A percentile compares a stretch with the other conserved stretches of the same genome.
Conservation (phyloP, 2,797 vertebrate species). For the Dermochelys coriacea region DNA sequence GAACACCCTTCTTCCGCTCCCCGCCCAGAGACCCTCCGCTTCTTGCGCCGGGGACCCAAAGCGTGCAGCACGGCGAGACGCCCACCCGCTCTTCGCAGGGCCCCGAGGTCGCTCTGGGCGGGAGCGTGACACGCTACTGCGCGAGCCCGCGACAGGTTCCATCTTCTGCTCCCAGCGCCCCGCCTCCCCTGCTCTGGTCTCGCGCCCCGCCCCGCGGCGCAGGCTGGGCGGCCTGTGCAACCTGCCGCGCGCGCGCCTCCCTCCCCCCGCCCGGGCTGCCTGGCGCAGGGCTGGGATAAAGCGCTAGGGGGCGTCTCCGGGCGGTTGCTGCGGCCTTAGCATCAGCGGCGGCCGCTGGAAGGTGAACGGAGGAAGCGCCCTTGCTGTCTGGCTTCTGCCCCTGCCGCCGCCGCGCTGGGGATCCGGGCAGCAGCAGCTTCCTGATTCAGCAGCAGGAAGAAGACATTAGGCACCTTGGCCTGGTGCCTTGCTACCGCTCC, state of each 20-base stretch:
- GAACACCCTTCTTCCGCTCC: neutral
- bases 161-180: fast-evolving
- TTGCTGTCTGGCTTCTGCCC: neutral
- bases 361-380: neutral
- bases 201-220: too few relatives aligned
- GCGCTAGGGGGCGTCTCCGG: neutral
- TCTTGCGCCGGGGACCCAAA: too few relatives aligned
- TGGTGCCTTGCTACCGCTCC: neutral
- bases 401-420: neutral
- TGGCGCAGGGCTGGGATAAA: neutral
- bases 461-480: neutral
- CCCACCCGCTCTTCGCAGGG: neutral
- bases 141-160: neutral
- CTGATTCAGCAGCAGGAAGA: neutral
- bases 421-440: neutral
- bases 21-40: neutral
- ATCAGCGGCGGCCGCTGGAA: neutral
- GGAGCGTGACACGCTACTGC: too few relatives aligned
- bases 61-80: too few relatives aligned
- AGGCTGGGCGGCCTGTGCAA: neutral
- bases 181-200: fast-evolving
- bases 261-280: neutral
- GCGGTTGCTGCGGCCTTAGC: neutral
- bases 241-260: neutral
- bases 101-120: too few relatives aligned